A percentile compares a stretch with the other conserved stretches of the same genome.
These are phyloP conservation scores for Hipposideros larvatus DNA, from an alignment of 2,797 vertebrate species.

Conservation along the genomic window DNA sequence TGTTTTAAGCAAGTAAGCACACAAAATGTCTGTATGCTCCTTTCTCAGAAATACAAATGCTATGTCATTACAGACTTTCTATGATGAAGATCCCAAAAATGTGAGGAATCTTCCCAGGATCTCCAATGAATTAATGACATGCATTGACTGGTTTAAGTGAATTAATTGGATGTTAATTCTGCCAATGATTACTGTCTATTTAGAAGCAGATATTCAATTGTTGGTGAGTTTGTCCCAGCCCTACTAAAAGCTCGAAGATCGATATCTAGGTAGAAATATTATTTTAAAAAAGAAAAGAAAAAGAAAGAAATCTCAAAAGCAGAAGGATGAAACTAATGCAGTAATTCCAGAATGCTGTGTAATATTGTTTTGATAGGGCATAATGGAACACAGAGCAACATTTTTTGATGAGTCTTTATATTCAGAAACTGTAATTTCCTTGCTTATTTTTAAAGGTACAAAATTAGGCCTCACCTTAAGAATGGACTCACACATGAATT, in stretches of 20 bases:
- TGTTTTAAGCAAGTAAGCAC: neutral
- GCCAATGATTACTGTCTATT: neutral
- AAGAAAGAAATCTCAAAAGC: neutral
- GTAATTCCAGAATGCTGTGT: neutral
- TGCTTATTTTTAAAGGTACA: slow-evolving; percentile 3
- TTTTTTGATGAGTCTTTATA: neutral
- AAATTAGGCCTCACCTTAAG: neutral
- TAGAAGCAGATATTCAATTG: slow-evolving; percentile 10
- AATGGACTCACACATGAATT: neutral
- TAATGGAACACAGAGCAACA: neutral
- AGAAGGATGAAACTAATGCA: neutral
- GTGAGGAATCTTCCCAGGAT: neutral
- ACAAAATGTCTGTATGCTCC: neutral
- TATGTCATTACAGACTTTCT: neutral
- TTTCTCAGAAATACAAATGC: slow-evolving; percentile 20
- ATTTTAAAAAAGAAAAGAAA: too few relatives aligned
- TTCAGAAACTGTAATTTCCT: neutral
- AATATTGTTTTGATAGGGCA: neutral
- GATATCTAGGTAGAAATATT: neutral
- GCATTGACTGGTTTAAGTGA: slow-evolving; percentile 13
- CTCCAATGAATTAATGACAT: neutral
- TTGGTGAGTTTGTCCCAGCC: neutral
- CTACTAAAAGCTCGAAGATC: neutral
- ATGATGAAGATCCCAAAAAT: neutral
- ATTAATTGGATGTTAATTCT: neutral